Evolutionary conservation across 2,888 invertebrate species (phyloP).

Genomic region (Netelia fuscicornis): DNA sequence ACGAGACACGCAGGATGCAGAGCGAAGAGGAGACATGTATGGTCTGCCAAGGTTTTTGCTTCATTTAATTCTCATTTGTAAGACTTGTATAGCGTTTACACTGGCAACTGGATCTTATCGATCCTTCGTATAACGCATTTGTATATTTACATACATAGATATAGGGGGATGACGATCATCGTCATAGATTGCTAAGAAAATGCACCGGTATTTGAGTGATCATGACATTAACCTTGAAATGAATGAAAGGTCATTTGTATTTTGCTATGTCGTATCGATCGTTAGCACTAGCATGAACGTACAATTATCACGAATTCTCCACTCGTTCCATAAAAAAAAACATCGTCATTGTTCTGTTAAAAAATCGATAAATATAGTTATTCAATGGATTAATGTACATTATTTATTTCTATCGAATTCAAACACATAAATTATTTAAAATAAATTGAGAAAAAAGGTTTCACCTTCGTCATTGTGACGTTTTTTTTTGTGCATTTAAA

Average conservation of each 20-base stretch:
- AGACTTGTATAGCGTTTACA: conserved; percentile 44
- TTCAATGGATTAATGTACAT: neutral
- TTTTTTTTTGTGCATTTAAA: too few relatives aligned
- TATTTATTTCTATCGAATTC: too few relatives aligned
- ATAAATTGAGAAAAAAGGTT: too few relatives aligned
- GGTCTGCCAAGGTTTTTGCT: conserved; percentile 45
- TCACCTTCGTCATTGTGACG: too few relatives aligned
- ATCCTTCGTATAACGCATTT: conserved; percentile 12
- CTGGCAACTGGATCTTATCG: conserved; percentile 19
- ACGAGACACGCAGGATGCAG: conserved; percentile 7
- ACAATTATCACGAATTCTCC: neutral
- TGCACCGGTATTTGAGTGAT: conserved; percentile 39
- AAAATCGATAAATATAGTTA: neutral
- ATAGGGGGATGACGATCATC: neutral
- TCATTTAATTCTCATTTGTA: conserved; percentile 42
- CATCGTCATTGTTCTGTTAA: neutral
- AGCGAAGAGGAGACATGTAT: conserved; percentile 33
- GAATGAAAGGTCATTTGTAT: conserved; percentile 41
- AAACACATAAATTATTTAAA: too few relatives aligned
- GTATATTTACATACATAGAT: neutral
- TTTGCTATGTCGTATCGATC: conserved; percentile 50
- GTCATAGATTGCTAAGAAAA: conserved; percentile 35
- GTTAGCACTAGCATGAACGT: neutral
- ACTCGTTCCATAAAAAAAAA: conserved; percentile 4
- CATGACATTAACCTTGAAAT: conserved; percentile 44